Base-by-base conservation (phyloP, 2,888 invertebrate species). In the Callimorpha dominula region DNA sequence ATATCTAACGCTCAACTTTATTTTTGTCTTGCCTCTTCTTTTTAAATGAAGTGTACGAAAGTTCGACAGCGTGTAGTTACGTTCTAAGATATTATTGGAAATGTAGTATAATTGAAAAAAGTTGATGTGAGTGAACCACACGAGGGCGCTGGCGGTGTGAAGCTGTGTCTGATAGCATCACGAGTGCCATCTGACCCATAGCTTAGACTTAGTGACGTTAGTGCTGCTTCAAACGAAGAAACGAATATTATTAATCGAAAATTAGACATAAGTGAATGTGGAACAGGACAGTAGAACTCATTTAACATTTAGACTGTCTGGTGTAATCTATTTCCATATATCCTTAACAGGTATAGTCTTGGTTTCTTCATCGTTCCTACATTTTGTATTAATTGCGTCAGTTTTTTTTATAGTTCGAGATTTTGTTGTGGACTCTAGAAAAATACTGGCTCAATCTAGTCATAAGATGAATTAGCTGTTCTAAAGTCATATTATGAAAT, bases 401-500 rank as follows among this genome's bases (percentile, higher is more conserved):
- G 93, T 89, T 93, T 93, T 92, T 91, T 92, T 91, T 90, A 85
- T 85, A 88, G 90, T 91, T 93, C 90, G 81, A 85, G 86, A 87
- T 85, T 86, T 88, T 84, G 85, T 84, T 87, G 87, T 89, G 90
- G 89, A 92, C 91, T 91, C 88, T 91, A 86, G 89, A 89, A 91
- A 88, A 90, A 88, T 88, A 93, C 95, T 95, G 95, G 94, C 95
- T 95, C 95, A 95, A 95, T 95, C 95, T 95, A 95, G 95, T 95
- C 95, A 95, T 95, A 95, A 95, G 95, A 94, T 94, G 93, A 94
- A 94, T 94, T 91, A 93, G 92, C 92, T 92, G 90, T 93, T 93
- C 89, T 89, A 89, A 92, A 90, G 92, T 93, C 93, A 91, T 74
- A 74, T 74, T 74, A 71, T 88, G 87, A 91, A 90, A 87, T 89